Evolutionary conservation across 2,888 invertebrate genomes (phyloP), one percentile per base, ranked within the genome.

Genomic region (Gryllus longicercus): DNA sequence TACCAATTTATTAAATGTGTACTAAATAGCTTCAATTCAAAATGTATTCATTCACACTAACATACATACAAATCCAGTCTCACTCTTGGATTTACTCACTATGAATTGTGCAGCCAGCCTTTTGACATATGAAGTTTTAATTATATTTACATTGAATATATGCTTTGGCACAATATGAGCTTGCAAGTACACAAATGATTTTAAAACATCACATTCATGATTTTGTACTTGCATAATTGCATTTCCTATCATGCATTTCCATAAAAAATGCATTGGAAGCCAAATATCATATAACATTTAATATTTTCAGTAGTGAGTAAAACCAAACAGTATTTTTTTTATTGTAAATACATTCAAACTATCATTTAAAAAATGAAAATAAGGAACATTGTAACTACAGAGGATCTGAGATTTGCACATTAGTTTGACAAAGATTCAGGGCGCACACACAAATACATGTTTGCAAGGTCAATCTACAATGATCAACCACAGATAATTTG

Each of bases 11-110:
- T 21, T 38, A 76, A 79, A 76, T 76, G 18, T 76, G 23, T 77
- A 25, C 76, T 79, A 79, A 79, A 79, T 21, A 38, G 49, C 77
- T 79, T 75, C 79, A 79, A 21, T 51, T 76, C 77, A 74, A 63
- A 23, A 51, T 50, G n/a, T 51, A 38, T 38, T 74, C 51, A 77
- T 50, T 76, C 63, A 76, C n/a, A 25, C 49, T 51, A 38, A 76
- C 50, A 76, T 51, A 49, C 76, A 76, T 25, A 51, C 50, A 51
- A 11, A 10, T 76, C 49, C 75, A 75, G 51, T 79, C 51, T 38
- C 50, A 23, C 76, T 76, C 76, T 77, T 50, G 49, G 77, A 77
- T 77, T 77, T 77, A 77, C 50, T 77, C 50, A 25, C 50, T 18
- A n/a, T 50, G 25, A 77, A 50, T 8, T 38, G 38, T n/a, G n/a